Percentiles rank a stretch among this genome's conserved stretches.
Conservation (phyloP, 2,113 vertebrate genomes). For the Tragulus kanchil region DNA sequence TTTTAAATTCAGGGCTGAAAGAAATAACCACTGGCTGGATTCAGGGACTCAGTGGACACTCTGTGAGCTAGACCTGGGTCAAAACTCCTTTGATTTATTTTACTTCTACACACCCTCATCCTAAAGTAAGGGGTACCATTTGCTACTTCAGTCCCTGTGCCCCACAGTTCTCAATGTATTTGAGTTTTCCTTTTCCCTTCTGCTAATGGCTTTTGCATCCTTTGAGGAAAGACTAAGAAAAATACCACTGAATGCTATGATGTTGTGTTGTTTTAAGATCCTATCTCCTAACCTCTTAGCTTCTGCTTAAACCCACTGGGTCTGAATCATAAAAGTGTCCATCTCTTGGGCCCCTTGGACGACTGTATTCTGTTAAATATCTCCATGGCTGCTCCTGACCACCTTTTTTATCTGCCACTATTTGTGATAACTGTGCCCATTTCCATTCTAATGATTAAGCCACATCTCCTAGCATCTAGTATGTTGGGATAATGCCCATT, state of each 20-base stretch:
- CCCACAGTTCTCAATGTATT: neutral
- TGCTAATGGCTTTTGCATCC: neutral
- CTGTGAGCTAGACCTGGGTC: neutral
- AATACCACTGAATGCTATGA: neutral
- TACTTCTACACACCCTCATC: neutral
- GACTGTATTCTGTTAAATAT: neutral
- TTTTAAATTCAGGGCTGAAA: neutral
- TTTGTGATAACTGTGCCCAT: neutral
- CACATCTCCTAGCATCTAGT: neutral
- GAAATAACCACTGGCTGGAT: neutral
- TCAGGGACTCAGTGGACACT: neutral
- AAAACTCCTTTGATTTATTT: slow-evolving; percentile 3
- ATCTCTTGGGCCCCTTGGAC: neutral
- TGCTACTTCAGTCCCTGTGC: neutral
- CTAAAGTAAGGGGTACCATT: neutral
- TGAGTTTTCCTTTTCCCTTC: neutral
- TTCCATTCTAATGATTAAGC: neutral
- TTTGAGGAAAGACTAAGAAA: neutral
- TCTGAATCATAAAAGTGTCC: neutral
- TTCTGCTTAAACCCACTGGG: neutral
- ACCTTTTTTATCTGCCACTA: neutral
- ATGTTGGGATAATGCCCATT: neutral
- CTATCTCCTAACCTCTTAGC: neutral
- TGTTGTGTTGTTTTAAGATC: neutral
- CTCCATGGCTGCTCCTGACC: neutral